Percentiles rank a stretch among this genome's conserved stretches.
Conservation (phyloP, 2,888 invertebrate genomes). For the Drosophila suboccidentalis region DNA sequence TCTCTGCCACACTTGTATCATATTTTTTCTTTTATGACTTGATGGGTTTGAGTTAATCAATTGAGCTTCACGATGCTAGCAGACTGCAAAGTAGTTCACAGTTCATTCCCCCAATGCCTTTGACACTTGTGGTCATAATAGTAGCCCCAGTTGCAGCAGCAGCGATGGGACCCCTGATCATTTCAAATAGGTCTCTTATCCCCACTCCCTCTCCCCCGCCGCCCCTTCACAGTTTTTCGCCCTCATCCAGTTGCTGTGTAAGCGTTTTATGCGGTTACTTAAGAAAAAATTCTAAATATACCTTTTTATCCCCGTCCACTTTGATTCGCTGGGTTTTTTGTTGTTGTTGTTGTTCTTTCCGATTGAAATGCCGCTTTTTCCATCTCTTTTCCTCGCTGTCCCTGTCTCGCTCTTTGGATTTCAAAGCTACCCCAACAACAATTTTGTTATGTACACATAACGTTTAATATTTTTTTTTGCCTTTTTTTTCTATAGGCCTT, state of each 20-base stretch:
- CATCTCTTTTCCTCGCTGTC: conserved; percentile 10
- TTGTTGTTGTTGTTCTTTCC: conserved; percentile 25
- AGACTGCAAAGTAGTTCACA: conserved; percentile 76
- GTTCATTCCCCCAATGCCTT: conserved; percentile 72
- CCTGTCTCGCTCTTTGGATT: conserved; percentile 38
- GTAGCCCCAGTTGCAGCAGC: conserved; percentile 30
- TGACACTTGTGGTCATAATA: conserved; percentile 74
- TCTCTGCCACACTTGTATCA: conserved; percentile 23
- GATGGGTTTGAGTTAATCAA: conserved; percentile 71
- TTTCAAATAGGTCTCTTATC: conserved; percentile 29
- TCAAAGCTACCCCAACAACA: conserved; percentile 69
- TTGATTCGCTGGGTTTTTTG: conserved; percentile 1
- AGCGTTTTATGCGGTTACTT: conserved; percentile 61
- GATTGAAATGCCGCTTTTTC: conserved; percentile 37
- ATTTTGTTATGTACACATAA: conserved; percentile 52
- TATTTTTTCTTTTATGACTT: conserved; percentile 15
- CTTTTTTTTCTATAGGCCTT: conserved; percentile 20
- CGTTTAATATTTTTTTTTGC: conserved; percentile 46
- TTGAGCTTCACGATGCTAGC: conserved; percentile 63
- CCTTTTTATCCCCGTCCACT: conserved; percentile 25
- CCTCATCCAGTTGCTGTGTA: conserved; percentile 41
- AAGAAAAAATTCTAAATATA: conserved; percentile 65
- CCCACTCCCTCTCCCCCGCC: background rate
- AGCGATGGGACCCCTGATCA: conserved; percentile 50
- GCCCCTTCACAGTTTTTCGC: conserved; percentile 7